Conservation (phyloP, 2,113 vertebrate genomes). For the Murina feae region DNA sequence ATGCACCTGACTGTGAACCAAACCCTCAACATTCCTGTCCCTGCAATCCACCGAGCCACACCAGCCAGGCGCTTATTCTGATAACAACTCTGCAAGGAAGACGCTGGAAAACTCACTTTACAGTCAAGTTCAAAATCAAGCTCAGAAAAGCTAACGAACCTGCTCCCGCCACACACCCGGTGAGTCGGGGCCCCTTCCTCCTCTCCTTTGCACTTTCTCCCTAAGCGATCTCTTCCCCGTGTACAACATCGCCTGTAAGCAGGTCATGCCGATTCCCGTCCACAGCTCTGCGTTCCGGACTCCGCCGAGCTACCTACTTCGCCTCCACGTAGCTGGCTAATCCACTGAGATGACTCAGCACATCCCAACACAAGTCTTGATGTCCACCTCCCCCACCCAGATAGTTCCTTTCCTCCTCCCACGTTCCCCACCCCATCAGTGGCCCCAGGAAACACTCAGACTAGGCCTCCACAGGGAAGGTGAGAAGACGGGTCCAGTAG, state of each 20-base stretch:
- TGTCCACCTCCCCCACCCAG: background rate
- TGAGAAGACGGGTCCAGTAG: fast-evolving
- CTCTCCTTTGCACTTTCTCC: background rate
- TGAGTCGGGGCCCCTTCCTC: background rate
- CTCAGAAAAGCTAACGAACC: background rate
- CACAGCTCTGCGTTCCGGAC: background rate
- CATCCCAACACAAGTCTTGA: background rate
- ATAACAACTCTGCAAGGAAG: background rate
- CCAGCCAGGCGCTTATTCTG: background rate
- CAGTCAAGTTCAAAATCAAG: background rate
- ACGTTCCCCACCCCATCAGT: background rate
- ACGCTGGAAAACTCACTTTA: background rate
- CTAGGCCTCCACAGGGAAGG: background rate
- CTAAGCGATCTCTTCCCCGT: background rate
- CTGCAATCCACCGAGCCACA: too few relatives aligned
- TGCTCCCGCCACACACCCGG: background rate
- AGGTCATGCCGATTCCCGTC: background rate
- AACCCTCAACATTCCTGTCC: too few relatives aligned
- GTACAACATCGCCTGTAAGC: background rate
- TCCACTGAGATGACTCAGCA: background rate
- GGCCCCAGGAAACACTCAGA: fast-evolving
- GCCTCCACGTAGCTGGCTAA: background rate
- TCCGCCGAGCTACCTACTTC: background rate
- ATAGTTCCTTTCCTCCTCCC: background rate
- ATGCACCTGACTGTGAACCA: too few relatives aligned